A percentile compares a stretch with the other conserved stretches of the same genome.
Conservation (phyloP, 2,797 vertebrate species). For the Danionella dracula region DNA sequence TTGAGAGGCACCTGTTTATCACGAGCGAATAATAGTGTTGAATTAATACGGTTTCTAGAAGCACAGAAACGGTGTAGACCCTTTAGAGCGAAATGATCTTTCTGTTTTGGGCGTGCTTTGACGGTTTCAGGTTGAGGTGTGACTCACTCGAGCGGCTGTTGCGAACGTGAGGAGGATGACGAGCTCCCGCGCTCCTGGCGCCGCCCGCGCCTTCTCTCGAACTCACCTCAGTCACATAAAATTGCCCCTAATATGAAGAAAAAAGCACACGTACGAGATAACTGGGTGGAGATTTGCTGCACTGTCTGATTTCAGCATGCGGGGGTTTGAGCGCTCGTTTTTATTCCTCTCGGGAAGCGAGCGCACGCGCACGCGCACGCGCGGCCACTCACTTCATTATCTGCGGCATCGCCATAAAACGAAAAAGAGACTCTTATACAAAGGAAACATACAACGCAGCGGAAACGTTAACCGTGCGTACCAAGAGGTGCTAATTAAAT, state of each 20-base stretch:
- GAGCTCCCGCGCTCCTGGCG: neutral
- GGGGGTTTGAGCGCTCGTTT: conserved; percentile 1
- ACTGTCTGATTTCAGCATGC: neutral
- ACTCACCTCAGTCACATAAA: neutral
- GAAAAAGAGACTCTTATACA: neutral
- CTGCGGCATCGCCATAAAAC: conserved; percentile 23
- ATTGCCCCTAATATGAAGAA: neutral
- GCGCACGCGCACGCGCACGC: conserved; percentile 9
- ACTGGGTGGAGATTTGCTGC: neutral
- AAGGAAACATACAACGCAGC: neutral
- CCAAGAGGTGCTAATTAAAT: neutral
- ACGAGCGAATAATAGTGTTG: too few species aligned
- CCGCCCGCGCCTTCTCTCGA: neutral
- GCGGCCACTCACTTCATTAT: conserved; percentile 25
- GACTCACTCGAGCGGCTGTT: conserved; percentile 11
- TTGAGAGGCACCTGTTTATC: too few species aligned
- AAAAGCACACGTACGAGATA: neutral
- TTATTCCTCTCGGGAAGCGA: neutral
- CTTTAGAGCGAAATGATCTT: too few species aligned
- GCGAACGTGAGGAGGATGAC: neutral
- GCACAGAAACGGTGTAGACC: too few species aligned
- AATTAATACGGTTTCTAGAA: too few species aligned
- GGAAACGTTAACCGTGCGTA: too few species aligned
- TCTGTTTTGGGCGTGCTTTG: neutral
- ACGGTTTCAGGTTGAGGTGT: conserved; percentile 4